phyloP scores from a whole-genome alignment of 2,113 vertebrate species.

The Vimba vimba region DNA sequence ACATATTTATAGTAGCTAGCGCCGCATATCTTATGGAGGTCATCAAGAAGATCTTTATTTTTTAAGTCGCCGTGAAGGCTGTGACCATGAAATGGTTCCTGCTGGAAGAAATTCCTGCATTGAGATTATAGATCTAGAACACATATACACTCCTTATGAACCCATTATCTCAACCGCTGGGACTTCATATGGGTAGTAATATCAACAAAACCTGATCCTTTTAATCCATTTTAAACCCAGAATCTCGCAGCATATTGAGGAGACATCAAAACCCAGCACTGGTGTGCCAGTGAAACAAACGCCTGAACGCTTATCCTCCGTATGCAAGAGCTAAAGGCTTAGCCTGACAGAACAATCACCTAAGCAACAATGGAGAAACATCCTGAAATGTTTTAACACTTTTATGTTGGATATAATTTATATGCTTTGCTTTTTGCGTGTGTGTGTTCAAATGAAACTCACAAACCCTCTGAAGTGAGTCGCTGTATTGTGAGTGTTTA shows the following conservation, averaged over 20 bases:
- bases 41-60: constrained; percentile 53
- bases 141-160: constrained; percentile 42
- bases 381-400: constrained; percentile 20
- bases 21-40: constrained; percentile 49
- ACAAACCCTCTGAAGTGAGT: not conserved
- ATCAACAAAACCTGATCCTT: constrained; percentile 52
- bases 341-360: constrained; percentile 47
- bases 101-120: constrained; percentile 52
- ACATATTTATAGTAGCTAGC: constrained; percentile 38
- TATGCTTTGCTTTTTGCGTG: not conserved
- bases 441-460: constrained; percentile 5
- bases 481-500: not conserved
- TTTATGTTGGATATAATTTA: constrained; percentile 27
- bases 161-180: constrained; percentile 43
- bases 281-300: constrained; percentile 43
- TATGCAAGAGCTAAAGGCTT: constrained; percentile 49
- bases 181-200: constrained; percentile 35
- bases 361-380: constrained; percentile 39
- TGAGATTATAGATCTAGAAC: constrained; percentile 54
- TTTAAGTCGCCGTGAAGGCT: constrained; percentile 32
- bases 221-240: constrained; percentile 57
- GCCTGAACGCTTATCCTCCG: constrained; percentile 37
- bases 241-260: constrained; percentile 48
- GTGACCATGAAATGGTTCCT: constrained; percentile 53
- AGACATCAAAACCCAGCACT: constrained; percentile 50